phyloP scores from a whole-genome alignment of 1,140 invertebrate species.

The Bombus waltoni region DNA sequence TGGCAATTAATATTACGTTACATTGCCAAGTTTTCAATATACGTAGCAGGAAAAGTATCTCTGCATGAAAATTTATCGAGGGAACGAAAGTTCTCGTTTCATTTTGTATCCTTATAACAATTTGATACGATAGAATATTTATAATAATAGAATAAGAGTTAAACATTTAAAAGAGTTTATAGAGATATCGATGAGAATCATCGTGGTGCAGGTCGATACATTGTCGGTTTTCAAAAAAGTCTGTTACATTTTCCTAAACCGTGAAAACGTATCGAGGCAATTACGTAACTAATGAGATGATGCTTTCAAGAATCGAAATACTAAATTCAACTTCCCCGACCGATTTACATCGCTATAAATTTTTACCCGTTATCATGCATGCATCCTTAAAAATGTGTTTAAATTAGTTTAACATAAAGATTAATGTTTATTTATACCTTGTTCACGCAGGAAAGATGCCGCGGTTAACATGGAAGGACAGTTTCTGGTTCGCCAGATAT shows the following conservation, averaged over 20 bases:
- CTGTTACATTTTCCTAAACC: too few relatives aligned
- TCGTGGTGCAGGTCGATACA: too few relatives aligned
- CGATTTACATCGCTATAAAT: background rate
- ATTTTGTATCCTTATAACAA: background rate
- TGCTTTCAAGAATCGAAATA: background rate
- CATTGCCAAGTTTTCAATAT: background rate
- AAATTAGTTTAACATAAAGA: background rate
- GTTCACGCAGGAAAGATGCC: slow-evolving; percentile 90
- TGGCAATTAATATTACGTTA: background rate
- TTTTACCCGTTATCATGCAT: background rate
- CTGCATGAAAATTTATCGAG: background rate
- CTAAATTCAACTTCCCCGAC: too few relatives aligned
- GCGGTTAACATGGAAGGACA: slow-evolving; percentile 96
- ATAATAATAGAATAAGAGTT: too few relatives aligned
- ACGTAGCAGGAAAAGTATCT: background rate
- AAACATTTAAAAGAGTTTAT: too few relatives aligned
- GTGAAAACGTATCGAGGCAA: too few relatives aligned
- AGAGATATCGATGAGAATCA: too few relatives aligned
- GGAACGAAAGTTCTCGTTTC: background rate
- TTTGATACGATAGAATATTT: too few relatives aligned
- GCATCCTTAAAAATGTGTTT: background rate
- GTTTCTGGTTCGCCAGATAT: slow-evolving; percentile 96
- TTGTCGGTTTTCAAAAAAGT: too few relatives aligned
- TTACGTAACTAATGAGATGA: background rate
- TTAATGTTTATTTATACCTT: background rate